Evolutionary conservation across 2,113 vertebrate species (phyloP).

Genomic region (Sinocyclocheilus grahami): DNA sequence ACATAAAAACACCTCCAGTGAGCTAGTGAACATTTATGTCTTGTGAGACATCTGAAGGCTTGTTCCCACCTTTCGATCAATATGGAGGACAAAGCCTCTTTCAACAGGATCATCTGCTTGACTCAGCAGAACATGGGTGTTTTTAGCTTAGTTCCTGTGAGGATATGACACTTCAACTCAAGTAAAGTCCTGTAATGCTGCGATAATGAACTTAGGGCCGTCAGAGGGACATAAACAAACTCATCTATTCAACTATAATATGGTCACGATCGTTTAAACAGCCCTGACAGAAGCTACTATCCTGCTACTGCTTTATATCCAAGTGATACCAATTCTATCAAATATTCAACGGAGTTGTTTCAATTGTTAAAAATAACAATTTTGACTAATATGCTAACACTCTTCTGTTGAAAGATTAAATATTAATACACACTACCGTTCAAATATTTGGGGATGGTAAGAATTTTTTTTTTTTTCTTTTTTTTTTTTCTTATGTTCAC

Average conservation of each 20-base stretch:
- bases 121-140: constrained; percentile 64
- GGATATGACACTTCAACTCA: constrained; percentile 71
- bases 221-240: constrained; percentile 40
- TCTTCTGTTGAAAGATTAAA: no score
- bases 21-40: not conserved
- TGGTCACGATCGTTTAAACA: not conserved
- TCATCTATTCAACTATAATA: constrained; percentile 43
- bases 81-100: constrained; percentile 47
- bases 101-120: constrained; percentile 57
- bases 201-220: constrained; percentile 57
- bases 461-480: no score
- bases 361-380: no score
- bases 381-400: no score
- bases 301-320: not conserved
- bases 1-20: not conserved
- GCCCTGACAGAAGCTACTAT: not conserved
- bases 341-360: no score
- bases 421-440: no score
- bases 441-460: no score
- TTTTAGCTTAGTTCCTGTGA: constrained; percentile 75
- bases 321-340: not conserved
- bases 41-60: not conserved
- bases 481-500: not conserved
- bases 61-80: constrained; percentile 34
- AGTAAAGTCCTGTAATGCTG: constrained; percentile 65